Evolutionary conservation across 2,797 vertebrate genomes (phyloP).

Genomic region (Megaceryle alcyon): DNA sequence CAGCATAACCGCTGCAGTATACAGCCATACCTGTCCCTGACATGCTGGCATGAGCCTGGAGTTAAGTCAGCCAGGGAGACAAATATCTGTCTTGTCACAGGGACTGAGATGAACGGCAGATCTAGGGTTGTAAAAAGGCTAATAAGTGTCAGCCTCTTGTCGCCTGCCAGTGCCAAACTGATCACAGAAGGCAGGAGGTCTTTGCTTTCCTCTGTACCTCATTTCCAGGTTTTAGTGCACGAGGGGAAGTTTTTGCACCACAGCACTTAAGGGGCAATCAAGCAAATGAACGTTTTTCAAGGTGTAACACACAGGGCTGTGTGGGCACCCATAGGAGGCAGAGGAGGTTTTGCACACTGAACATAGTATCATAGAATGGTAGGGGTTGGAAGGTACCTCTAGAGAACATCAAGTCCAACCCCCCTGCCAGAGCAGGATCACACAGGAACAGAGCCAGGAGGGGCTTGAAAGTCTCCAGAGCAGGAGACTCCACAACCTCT

Average conservation of each 20-base stretch:
- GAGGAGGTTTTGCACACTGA: background rate
- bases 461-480: too few relatives aligned
- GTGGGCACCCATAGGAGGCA: background rate
- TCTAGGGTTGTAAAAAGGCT: background rate
- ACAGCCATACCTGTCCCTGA: background rate
- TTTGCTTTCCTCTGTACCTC: background rate
- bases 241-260: background rate
- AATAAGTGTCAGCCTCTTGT: background rate
- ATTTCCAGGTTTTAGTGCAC: background rate
- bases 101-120: background rate
- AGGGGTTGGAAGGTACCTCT: too few relatives aligned
- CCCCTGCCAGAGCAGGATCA: too few relatives aligned
- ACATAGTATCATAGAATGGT: too few relatives aligned
- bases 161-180: background rate
- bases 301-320: background rate
- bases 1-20: background rate
- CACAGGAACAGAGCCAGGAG: too few relatives aligned
- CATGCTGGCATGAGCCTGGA: background rate
- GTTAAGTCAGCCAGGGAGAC: background rate
- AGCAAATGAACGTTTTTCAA: background rate
- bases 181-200: background rate
- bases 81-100: background rate
- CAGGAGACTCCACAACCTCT: too few relatives aligned
- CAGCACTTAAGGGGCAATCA: background rate
- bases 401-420: too few relatives aligned